Base-by-base conservation (phyloP, 2,888 invertebrate species). In the Fragum fragum region DNA sequence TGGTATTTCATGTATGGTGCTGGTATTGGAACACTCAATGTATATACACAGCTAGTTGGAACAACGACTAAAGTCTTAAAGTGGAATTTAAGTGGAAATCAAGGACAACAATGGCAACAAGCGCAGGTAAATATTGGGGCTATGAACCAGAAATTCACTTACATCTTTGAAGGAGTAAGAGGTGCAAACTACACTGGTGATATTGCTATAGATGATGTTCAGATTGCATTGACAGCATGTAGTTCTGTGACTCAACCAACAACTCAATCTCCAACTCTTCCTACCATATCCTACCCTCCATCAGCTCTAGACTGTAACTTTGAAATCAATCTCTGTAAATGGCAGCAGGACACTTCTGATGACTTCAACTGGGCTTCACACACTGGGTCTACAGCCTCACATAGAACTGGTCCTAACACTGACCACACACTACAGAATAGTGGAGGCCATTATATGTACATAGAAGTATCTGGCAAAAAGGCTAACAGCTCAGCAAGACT, bases 171-270 rank as follows among this genome's bases (percentile, higher is more conserved):
- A 84, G 94, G 91, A 11, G 88, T 90, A 3, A 82, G 90, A 71
- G 91, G 91, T 32, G 89, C 85, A 18, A 90, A 87, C 76, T 90
- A 86, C 59, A 86, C 84, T 26, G 93, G 93, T n/a, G 91, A 92
- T 76, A 92, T 94, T 69, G 93, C 93, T 63, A 86, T 94, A 36
- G 94, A 94, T 89, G 94, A 94, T 83, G 83, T 94, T 18, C 61
- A 57, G 1, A 74, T 90, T 18, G 73, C 77, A 3, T 72, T 70
- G 9, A 83, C 81, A 9, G 68, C 81, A 0, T 92, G 92, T 59
- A 61, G 79, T 26, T 80, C 77, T n/a, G 55, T 79, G 3, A 42
- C 87, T 28, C 77, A 73, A 36, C 73, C 86, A 26, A 52, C 73
- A 32, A 78, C 81, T 23, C 82, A 89, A 18, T 76, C 87, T 9